Evolutionary conservation across 2,888 invertebrate species (phyloP).

Genomic region (Cerastis rubricosa): DNA sequence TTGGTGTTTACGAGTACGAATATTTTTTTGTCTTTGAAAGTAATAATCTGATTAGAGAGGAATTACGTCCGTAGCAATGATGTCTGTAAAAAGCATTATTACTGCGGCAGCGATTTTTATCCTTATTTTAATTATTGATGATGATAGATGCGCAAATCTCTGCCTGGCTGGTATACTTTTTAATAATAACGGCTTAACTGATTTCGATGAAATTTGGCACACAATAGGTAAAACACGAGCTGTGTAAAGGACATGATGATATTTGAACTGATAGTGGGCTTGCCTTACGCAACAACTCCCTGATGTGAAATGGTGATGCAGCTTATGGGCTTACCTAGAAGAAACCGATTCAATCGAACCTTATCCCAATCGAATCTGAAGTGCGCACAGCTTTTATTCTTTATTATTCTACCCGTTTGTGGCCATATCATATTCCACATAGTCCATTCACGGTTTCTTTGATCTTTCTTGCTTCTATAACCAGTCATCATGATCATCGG

Average conservation of each 20-base stretch:
- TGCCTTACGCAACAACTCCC: too few relatives aligned
- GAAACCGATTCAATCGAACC: too few relatives aligned
- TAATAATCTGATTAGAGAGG: background rate
- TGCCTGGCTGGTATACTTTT: background rate
- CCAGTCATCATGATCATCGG: too few relatives aligned
- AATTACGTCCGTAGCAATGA: background rate
- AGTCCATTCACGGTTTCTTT: background rate
- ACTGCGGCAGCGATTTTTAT: background rate
- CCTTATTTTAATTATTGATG: background rate
- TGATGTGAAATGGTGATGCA: too few relatives aligned
- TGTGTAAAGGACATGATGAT: background rate
- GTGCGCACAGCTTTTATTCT: background rate
- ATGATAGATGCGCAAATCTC: background rate
- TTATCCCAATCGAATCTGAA: background rate
- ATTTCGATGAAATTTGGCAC: background rate
- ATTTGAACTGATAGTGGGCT: too few relatives aligned
- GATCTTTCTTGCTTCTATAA: too few relatives aligned
- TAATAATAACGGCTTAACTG: background rate
- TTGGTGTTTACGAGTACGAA: background rate
- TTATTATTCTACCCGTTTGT: background rate
- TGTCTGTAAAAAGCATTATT: background rate
- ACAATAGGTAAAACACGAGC: background rate
- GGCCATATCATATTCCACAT: background rate
- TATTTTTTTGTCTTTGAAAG: background rate
- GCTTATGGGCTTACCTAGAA: too few relatives aligned